Conservation (phyloP, 2,888 invertebrate genomes). For the Andrena fulva region DNA sequence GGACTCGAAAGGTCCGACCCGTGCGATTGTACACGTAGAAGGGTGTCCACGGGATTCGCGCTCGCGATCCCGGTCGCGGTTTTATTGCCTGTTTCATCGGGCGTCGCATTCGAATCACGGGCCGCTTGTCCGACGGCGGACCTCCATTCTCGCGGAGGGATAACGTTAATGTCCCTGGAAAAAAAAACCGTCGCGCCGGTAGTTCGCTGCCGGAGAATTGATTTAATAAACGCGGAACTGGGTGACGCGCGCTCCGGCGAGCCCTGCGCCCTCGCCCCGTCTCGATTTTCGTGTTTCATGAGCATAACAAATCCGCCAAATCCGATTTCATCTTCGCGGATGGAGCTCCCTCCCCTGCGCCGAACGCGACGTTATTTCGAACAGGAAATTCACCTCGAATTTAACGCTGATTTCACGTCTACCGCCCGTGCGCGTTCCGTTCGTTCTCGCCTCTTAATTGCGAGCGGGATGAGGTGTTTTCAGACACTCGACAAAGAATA, state of each 20-base stretch:
- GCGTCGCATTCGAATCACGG: slow-evolving; percentile 30
- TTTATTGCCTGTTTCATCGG: slow-evolving; percentile 44
- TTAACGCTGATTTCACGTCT: slow-evolving; percentile 44
- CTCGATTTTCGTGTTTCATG: slow-evolving; percentile 61
- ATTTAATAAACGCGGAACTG: slow-evolving; percentile 50
- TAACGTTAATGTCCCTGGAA: slow-evolving; percentile 43
- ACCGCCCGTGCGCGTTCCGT: background rate
- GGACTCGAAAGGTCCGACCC: background rate
- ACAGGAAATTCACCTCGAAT: slow-evolving; percentile 46
- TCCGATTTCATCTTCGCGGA: slow-evolving; percentile 53
- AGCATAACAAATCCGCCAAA: slow-evolving; percentile 61
- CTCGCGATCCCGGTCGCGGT: slow-evolving; percentile 11
- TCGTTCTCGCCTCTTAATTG: slow-evolving; percentile 38
- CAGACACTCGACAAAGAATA: slow-evolving; percentile 22
- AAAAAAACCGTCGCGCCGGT: slow-evolving; percentile 36
- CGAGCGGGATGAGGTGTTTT: slow-evolving; percentile 18
- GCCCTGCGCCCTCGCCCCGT: slow-evolving; percentile 18
- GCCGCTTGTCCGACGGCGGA: slow-evolving; percentile 14
- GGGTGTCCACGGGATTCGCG: slow-evolving; percentile 17
- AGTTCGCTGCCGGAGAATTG: slow-evolving; percentile 48
- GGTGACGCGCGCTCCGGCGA: slow-evolving; percentile 22
- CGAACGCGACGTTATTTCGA: slow-evolving; percentile 45
- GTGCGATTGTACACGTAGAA: background rate
- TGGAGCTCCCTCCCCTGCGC: slow-evolving; percentile 12
- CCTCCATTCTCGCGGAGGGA: slow-evolving; percentile 16